Evolutionary conservation across 2,888 invertebrate genomes (phyloP).

Genomic region (Ophioninae sp.): DNA sequence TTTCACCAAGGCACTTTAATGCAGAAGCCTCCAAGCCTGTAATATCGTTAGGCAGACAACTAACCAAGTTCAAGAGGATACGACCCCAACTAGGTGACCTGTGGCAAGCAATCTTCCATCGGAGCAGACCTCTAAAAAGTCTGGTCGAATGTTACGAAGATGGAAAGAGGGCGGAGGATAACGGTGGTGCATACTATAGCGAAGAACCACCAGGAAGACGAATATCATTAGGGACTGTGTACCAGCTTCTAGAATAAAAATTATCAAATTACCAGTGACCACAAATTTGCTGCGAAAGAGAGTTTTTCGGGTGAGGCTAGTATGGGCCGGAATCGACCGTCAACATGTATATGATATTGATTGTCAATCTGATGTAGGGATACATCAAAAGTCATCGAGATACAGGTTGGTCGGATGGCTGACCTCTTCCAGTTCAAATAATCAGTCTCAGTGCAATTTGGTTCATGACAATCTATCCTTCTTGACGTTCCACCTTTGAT

Average conservation of each 20-base stretch:
- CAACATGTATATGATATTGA: background rate
- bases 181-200: background rate
- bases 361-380: background rate
- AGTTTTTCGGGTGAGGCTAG: background rate
- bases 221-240: background rate
- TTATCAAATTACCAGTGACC: background rate
- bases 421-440: background rate
- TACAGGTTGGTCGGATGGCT: background rate
- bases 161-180: background rate
- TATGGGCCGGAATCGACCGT: background rate
- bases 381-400: background rate
- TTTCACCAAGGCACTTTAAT: conserved; percentile 49
- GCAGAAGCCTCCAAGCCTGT: conserved; percentile 63
- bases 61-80: conserved; percentile 67
- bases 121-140: conserved; percentile 17
- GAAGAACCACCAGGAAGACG: background rate
- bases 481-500: no score
- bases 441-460: background rate
- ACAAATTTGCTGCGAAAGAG: background rate
- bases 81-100: conserved; percentile 41
- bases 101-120: conserved; percentile 52
- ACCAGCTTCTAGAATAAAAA: background rate
- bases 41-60: conserved; percentile 68
- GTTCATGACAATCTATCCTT: background rate
- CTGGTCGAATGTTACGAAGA: background rate